Percentiles rank a stretch among this genome's conserved stretches.
Evolutionary conservation across 2,113 vertebrate genomes (phyloP).

Genomic region (Python bivittatus): DNA sequence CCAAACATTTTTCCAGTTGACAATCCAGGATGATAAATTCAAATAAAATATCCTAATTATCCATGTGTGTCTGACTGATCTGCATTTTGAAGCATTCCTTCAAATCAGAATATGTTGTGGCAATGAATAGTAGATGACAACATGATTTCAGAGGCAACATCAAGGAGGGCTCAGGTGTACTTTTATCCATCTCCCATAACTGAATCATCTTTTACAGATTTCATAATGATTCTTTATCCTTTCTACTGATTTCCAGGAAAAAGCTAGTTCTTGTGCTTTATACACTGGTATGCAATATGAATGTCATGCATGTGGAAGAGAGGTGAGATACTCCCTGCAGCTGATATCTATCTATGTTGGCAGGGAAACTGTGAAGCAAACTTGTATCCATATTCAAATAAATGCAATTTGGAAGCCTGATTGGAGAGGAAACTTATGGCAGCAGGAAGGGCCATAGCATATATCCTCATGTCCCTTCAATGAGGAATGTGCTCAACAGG

Average conservation of each 20-base stretch:
- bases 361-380: neutral
- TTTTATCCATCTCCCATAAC: neutral
- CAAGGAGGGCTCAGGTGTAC: neutral
- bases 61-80: neutral
- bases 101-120: neutral
- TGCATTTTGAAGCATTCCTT: neutral
- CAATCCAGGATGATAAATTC: constrained; percentile 15
- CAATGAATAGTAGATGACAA: neutral
- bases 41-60: neutral
- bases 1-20: constrained; percentile 2
- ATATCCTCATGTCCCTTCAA: neutral
- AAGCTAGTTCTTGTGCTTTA: neutral
- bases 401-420: neutral
- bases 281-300: neutral
- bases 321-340: neutral
- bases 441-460: neutral
- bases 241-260: neutral
- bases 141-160: neutral
- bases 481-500: neutral
- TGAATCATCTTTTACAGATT: neutral
- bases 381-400: neutral
- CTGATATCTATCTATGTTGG: neutral
- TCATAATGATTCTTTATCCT: neutral
- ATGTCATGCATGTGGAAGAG: neutral
- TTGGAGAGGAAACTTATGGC: neutral